Evolutionary conservation across 2,113 vertebrate genomes (phyloP), one percentile per base, ranked within the genome.

Genomic region (Sus scrofa): DNA sequence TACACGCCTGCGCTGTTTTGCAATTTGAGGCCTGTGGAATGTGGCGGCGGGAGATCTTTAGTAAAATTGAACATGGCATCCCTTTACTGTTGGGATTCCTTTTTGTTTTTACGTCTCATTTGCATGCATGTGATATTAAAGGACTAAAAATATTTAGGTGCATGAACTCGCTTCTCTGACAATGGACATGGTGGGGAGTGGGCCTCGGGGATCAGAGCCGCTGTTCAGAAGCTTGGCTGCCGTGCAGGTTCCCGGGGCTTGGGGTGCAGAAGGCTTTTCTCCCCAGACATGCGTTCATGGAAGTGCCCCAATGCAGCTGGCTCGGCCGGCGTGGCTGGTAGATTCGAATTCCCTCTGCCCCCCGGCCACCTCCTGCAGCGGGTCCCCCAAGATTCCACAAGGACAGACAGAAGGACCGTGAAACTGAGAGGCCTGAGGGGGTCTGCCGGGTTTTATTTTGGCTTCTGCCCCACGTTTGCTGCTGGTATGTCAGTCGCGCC

Each of bases 1-100:
- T 0, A 14, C 44, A 8, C 19, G 4, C 34, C 73, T 3, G 44
- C 32, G 30, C 19, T 10, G 0, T 39, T 12, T 26, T 1, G 24
- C 56, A 20, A 1, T 3, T 2, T 8, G 34, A 20, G 0, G 18
- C 12, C 79, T 50, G 32, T 7, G 37, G n/a, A 52, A 4, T 1
- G 0, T 0, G 2, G 1, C 0, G 0, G 56, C 0, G 1, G 0
- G 3, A 1, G 0, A 6, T 1, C 73, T 67, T 20, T 2, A 4
- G 22, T 7, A 30, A 4, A 37, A 22, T 15, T 2, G 2, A 26
- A 11, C 4, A 1, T 0, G 0, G 58, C 20, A 0, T 16, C 13
- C 0, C 34, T 22, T 19, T 7, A 3, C 15, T 3, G 10, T 0
- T 6, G n/a, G 52, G 16, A 24, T 18, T 54, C 37, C 37, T 27